A percentile compares a stretch with the other conserved stretches of the same genome.
Conservation (phyloP, 2,113 vertebrate species). For the Salminus brasiliensis region DNA sequence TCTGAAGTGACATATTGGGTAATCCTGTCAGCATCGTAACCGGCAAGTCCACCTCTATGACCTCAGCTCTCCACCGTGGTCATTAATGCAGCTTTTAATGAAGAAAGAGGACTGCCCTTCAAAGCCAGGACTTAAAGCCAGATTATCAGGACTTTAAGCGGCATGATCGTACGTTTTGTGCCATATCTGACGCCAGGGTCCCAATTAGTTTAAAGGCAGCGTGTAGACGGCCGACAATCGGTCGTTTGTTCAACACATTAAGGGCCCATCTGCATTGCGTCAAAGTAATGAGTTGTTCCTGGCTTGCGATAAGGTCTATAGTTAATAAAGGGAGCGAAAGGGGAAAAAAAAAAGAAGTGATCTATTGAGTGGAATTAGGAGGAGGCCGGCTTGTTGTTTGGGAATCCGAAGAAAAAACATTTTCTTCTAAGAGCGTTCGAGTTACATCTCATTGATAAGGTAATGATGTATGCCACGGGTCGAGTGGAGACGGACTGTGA, state of each 20-base stretch:
- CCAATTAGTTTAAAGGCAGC: not conserved
- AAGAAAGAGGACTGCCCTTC: not conserved
- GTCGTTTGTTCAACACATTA: not conserved
- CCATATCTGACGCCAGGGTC: not conserved
- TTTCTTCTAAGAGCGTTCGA: conserved; percentile 61
- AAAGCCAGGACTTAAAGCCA: not conserved
- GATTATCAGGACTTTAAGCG: not conserved
- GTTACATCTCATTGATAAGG: conserved; percentile 74
- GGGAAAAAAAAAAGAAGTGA: not conserved
- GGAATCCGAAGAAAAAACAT: conserved; percentile 60
- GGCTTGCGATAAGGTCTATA: not conserved
- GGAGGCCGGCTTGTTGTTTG: conserved; percentile 56
- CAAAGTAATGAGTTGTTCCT: conserved; percentile 3
- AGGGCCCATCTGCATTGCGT: conserved; percentile 10
- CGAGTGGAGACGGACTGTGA: conserved; percentile 64
- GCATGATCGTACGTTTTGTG: not conserved
- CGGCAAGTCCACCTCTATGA: conserved; percentile 13
- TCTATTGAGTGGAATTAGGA: conserved; percentile 24
- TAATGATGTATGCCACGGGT: conserved; percentile 75
- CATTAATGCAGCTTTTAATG: not conserved
- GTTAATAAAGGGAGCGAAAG: not conserved
- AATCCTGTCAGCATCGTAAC: conserved; percentile 9
- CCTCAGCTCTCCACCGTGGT: not conserved
- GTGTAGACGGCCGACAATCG: not conserved
- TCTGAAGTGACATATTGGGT: conserved; percentile 33